Base-by-base conservation (phyloP, 2,113 vertebrate species). In the Phrynosoma platyrhinos region DNA sequence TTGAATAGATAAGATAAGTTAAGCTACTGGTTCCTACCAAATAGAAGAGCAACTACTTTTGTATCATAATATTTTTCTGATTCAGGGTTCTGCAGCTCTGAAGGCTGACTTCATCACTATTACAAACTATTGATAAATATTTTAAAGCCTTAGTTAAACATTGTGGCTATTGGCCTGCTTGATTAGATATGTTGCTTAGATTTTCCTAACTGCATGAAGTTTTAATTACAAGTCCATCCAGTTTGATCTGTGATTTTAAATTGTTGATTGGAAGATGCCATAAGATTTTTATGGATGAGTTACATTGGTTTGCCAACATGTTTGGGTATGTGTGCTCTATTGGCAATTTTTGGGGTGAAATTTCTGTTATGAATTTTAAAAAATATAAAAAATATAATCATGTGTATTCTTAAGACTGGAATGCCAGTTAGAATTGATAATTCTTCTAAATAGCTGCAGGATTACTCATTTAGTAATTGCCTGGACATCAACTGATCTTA, bases 291-390 rank as follows among this genome's bases (percentile, higher is more conserved):
- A 0, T 85, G 92, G 77, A 76, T 80, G 93, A 84, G 74, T 88
- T 87, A 91, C 92, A 89, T 82, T 66, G n/a, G 85, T 27, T 87
- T 91, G 23, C n/a, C 30, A n/a, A 42, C 32, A 91, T 76, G 85
- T 79, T 18, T 91, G 79, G 92, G 36, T 36, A 36, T 30, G 83
- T 83, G 92, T 87, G 0, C 0, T 66, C 92, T 84, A 1, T 0
- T 87, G 92, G 42, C 62, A 84, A 90, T 85, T 47, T n/a, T 58
- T 20, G 9, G n/a, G 9, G 42, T 55, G 20, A 53, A 66, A 8
- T 69, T n/a, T 6, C 14, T 58, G 2, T 1, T 82, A 72, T 84
- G 88, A 91, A 32, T 6, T 85, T 36, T 36, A 36, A 36, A 36
- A 36, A 36, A 36, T 36, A 36, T 36, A 36, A 36, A 36, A 36